Evolutionary conservation across 2,113 vertebrate species (phyloP).

Genomic region (Pleuronectes platessa): DNA sequence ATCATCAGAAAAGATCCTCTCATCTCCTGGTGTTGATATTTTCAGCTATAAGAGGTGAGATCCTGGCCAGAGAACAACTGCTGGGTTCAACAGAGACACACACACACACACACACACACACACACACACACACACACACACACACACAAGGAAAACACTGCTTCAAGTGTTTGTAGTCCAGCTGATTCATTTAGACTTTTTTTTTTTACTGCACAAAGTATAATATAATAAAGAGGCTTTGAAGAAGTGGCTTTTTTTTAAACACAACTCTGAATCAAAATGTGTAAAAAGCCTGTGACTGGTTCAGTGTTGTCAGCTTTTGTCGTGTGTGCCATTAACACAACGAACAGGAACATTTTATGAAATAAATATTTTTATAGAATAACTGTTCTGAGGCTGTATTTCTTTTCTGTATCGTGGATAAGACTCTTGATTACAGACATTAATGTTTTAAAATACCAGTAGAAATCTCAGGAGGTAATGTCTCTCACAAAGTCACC

Average conservation of each 20-base stretch:
- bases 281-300: constrained; percentile 8
- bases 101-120: too few species aligned
- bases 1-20: background rate
- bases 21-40: background rate
- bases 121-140: too few species aligned
- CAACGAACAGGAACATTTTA: background rate
- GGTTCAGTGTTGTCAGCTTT: background rate
- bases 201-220: background rate
- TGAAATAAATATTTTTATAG: too few species aligned
- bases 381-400: background rate
- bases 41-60: too few species aligned
- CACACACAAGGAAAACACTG: too few species aligned
- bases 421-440: background rate
- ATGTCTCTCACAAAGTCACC: background rate
- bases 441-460: background rate
- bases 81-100: too few species aligned
- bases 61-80: too few species aligned
- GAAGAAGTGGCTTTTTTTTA: background rate
- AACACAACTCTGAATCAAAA: background rate
- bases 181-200: background rate
- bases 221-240: background rate
- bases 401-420: background rate
- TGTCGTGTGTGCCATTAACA: background rate
- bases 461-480: background rate
- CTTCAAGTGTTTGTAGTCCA: too few species aligned